Evolutionary conservation across 1,140 invertebrate species (phyloP), one percentile per base, ranked within the genome.

Genomic region (Daktulosphaira vitifoliae): DNA sequence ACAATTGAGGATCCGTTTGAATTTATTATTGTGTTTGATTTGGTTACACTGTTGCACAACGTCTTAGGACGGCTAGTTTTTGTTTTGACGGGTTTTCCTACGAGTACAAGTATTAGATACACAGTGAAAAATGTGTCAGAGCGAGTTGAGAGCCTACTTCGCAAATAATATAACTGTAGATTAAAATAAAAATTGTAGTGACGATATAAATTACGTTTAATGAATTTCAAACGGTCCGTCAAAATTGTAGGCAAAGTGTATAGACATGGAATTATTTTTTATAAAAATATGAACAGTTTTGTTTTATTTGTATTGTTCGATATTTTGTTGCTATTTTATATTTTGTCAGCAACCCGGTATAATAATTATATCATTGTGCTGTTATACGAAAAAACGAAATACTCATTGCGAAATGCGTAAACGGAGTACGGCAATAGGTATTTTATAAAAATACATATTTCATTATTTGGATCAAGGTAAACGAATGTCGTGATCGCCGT

Each of bases 381-480:
- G 39, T 39, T 56, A n/a, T 33, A 6, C 5, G 22, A 59, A 22
- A 20, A 29, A 20, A 46, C 22, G n/a, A 29, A 29, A 46, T 46
- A 2, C 44, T 33, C 16, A 29, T 59, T 59, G 54, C 54, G 42
- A 59, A 59, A 59, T 46, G 38, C 38, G 39, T 59, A 59, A 6
- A 11, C 11, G 11, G 22, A 38, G n/a, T 38, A 26, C 54, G 16
- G 22, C 39, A 56, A 56, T 48, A 33, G n/a, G n/a, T 33, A 6
- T 33, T 33, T 6, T 33, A 33, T 33, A 33, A 6, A 6, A 33
- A 6, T 33, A 33, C 11, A 6, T 33, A 56, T 56, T 59, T 38
- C 42, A 15, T 44, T 59, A 59, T 59, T 46, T 29, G 54, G 54
- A 59, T 59, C 54, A 59, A 59, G 54, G 54, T 59, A n/a, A 46